Conservation (phyloP, 1,140 invertebrate genomes). For the Papilio machaon region DNA sequence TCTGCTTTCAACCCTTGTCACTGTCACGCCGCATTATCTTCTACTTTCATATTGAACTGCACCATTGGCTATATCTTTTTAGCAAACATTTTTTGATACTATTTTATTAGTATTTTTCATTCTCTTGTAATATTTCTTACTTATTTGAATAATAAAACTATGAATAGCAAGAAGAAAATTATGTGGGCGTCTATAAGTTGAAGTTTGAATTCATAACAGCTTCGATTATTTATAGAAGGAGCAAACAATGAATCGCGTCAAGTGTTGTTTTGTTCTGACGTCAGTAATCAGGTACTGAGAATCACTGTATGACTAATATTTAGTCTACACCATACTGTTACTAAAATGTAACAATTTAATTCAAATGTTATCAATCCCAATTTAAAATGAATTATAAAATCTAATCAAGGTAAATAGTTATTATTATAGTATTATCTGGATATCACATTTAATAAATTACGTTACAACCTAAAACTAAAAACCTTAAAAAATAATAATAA, state of each 20-base stretch:
- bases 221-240: neutral
- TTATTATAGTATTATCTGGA: too few relatives aligned
- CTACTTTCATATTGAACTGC: constrained; percentile 72
- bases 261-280: neutral
- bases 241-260: neutral
- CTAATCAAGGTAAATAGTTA: too few relatives aligned
- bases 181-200: neutral
- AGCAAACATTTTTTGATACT: constrained; percentile 24
- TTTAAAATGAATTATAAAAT: too few relatives aligned
- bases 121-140: neutral
- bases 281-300: neutral
- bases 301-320: too few relatives aligned
- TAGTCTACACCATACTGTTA: too few relatives aligned
- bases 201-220: neutral
- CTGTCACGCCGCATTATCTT: constrained; percentile 71
- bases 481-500: too few relatives aligned
- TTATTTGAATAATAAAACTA: neutral
- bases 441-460: too few relatives aligned
- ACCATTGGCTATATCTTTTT: constrained; percentile 44
- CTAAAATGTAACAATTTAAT: too few relatives aligned
- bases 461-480: too few relatives aligned
- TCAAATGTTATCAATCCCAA: too few relatives aligned
- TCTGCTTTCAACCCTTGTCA: constrained; percentile 72
- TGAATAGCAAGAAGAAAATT: neutral
- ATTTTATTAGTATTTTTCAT: constrained; percentile 27